phyloP scores from a whole-genome alignment of 2,113 vertebrate genomes.

The Mus pahari region DNA sequence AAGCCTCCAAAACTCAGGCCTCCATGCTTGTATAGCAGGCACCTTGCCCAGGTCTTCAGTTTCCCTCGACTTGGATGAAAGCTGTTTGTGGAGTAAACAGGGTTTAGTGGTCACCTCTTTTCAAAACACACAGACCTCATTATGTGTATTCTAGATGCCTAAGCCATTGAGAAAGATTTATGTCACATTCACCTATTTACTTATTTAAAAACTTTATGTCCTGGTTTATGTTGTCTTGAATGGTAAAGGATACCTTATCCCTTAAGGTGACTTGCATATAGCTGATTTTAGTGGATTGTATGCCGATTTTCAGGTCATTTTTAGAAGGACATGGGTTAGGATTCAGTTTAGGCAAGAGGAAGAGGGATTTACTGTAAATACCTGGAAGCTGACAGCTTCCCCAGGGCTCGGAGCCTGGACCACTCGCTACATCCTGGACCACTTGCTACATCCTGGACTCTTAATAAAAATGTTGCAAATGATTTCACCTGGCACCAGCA shows the following conservation, averaged over 20 bases:
- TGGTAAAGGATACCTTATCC: not conserved
- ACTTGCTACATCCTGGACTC: not conserved
- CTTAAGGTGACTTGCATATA: not conserved
- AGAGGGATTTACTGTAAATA: not conserved
- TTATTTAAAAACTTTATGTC: constrained; percentile 2
- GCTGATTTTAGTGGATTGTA: not conserved
- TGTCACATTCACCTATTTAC: constrained; percentile 8
- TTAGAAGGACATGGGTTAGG: not conserved
- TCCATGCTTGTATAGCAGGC: not conserved
- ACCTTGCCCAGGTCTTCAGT: not conserved
- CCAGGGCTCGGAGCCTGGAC: too few relatives aligned
- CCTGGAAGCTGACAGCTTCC: not conserved
- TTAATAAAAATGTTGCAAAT: not conserved
- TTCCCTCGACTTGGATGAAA: not conserved
- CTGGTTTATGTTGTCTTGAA: not conserved
- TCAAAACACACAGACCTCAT: not conserved
- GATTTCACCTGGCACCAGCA: not conserved
- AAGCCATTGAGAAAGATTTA: constrained; percentile 35
- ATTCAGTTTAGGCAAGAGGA: not conserved
- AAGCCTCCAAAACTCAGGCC: not conserved
- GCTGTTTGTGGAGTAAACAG: not conserved
- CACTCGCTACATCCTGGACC: not conserved
- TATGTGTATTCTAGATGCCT: constrained; percentile 19
- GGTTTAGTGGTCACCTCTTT: not conserved
- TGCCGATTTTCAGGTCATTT: constrained; percentile 29